phyloP scores from a whole-genome alignment of 2,113 vertebrate species.

The Tetrax tetrax region DNA sequence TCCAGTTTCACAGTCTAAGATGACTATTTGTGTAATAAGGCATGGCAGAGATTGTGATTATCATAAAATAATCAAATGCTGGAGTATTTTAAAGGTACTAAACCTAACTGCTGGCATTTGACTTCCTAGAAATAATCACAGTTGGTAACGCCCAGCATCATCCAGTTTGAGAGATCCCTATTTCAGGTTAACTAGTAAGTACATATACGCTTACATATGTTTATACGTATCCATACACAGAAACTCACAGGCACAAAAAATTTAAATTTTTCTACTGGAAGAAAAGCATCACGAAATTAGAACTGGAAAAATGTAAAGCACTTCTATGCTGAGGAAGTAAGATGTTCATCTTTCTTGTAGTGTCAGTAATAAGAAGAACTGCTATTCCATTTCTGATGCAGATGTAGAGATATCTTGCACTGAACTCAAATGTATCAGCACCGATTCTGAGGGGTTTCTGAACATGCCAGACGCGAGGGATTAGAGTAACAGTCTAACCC shows the following conservation, averaged over 20 bases:
- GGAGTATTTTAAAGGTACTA: background rate
- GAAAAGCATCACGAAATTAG: background rate
- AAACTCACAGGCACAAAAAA: background rate
- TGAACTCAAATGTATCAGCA: background rate
- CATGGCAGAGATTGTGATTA: background rate
- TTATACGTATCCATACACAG: background rate
- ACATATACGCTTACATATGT: background rate
- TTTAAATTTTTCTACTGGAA: background rate
- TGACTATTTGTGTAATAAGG: constrained; percentile 40
- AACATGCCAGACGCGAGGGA: background rate
- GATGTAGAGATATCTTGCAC: background rate
- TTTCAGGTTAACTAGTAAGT: background rate
- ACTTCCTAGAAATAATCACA: background rate
- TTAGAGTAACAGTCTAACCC: background rate
- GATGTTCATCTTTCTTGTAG: background rate
- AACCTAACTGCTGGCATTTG: background rate
- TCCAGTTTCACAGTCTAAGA: background rate
- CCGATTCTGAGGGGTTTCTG: background rate
- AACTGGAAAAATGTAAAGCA: background rate
- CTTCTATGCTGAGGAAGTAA: background rate
- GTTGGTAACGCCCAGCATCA: background rate
- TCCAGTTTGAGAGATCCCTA: background rate
- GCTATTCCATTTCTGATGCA: background rate
- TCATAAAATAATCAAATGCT: constrained; percentile 33
- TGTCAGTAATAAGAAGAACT: background rate